These are phyloP conservation scores for Boulengeromyrus knoepffleri DNA, from an alignment of 2,113 vertebrate species.

Conservation along the genomic window DNA sequence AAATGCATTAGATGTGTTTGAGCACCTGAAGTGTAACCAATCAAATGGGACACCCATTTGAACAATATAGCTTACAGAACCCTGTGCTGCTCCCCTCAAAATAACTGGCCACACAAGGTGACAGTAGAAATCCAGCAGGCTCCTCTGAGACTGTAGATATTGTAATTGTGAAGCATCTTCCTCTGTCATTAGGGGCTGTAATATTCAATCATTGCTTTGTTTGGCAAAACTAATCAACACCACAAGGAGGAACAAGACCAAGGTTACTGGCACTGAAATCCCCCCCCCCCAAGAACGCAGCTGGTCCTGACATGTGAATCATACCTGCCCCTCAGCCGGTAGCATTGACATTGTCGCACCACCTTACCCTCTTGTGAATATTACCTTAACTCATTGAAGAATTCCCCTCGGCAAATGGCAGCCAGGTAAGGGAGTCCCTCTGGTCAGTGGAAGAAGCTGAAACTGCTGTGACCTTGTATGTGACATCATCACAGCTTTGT, in stretches of 20 bases:
- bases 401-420: slow-evolving; percentile 21
- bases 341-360: neutral
- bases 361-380: slow-evolving; percentile 4
- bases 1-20: neutral
- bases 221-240: neutral
- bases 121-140: neutral
- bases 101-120: neutral
- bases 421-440: slow-evolving; percentile 5
- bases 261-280: neutral
- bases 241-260: neutral
- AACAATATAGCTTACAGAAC: neutral
- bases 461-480: neutral
- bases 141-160: neutral
- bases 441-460: slow-evolving; percentile 25
- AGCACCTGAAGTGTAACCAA: neutral
- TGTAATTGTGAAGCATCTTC: neutral
- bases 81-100: neutral
- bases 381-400: slow-evolving; percentile 21
- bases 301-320: slow-evolving; percentile 14
- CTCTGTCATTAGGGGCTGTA: neutral
- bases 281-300: neutral
- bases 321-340: neutral
- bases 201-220: neutral
- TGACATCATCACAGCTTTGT: slow-evolving; percentile 22
- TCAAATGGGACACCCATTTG: neutral